Conservation (phyloP, 2,888 invertebrate species). For the Pammene aurita region DNA sequence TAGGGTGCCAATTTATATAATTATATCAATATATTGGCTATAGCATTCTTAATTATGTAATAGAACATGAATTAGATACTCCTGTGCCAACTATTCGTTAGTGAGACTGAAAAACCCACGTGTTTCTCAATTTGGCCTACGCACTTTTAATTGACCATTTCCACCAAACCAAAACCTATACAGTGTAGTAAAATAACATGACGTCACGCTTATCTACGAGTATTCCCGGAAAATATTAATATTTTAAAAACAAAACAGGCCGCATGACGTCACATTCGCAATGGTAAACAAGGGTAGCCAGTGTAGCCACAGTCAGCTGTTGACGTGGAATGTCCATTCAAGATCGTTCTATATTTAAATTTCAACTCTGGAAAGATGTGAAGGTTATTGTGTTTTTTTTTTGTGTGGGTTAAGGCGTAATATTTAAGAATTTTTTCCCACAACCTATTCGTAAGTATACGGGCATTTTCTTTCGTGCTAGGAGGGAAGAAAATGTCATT, state of each 20-base stretch:
- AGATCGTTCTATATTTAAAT: conserved; percentile 44
- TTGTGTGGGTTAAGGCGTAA: too few species aligned
- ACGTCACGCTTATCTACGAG: conserved; percentile 4
- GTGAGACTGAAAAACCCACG: conserved; percentile 2
- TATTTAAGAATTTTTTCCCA: too few species aligned
- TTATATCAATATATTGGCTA: conserved; percentile 13
- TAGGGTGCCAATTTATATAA: conserved; percentile 30
- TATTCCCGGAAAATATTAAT: conserved; percentile 20
- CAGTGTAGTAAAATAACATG: not conserved
- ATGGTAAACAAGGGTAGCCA: conserved; percentile 36
- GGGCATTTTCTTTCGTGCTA: too few species aligned
- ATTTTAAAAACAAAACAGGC: conserved; percentile 14
- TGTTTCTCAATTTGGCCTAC: not conserved
- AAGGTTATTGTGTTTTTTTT: too few species aligned
- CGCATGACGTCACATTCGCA: conserved; percentile 41
- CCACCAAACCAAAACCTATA: conserved; percentile 9
- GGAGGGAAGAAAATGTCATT: too few species aligned
- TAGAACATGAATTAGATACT: not conserved
- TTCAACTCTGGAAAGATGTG: conserved; percentile 23
- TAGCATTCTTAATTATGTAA: conserved; percentile 23
- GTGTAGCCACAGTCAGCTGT: conserved; percentile 36
- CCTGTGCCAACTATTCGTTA: conserved; percentile 18
- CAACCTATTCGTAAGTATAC: too few species aligned
- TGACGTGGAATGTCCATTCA: conserved; percentile 47
- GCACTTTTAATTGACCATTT: not conserved